Evolutionary conservation across 2,113 vertebrate genomes (phyloP).

Genomic region (Petroica traversi): DNA sequence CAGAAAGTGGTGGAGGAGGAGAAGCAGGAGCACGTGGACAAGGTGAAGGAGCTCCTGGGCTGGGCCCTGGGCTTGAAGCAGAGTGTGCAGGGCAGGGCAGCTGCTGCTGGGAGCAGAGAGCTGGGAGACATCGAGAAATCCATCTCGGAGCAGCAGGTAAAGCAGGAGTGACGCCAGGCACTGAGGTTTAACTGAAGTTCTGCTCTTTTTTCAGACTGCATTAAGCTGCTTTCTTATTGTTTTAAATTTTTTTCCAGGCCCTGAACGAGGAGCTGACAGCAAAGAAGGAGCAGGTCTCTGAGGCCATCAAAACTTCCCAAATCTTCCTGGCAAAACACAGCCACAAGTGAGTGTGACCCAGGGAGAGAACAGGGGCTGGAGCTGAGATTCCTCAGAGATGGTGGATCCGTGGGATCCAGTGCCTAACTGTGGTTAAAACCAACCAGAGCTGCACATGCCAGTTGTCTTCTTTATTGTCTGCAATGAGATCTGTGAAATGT

Average conservation of each 20-base stretch:
- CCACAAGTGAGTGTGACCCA: slow-evolving; percentile 84
- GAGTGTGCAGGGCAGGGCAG: slow-evolving; percentile 60
- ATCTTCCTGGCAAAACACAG: slow-evolving; percentile 94
- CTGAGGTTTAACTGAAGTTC: background rate
- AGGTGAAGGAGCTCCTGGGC: slow-evolving; percentile 88
- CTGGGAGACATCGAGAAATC: slow-evolving; percentile 81
- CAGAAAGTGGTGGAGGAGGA: slow-evolving; percentile 98
- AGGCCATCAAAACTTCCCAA: slow-evolving; percentile 89
- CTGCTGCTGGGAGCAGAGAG: slow-evolving; percentile 60
- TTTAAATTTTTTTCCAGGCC: slow-evolving; percentile 66
- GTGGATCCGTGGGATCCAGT: background rate
- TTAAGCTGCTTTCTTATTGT: background rate
- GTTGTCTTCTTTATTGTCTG: background rate
- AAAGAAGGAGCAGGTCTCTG: slow-evolving; percentile 88
- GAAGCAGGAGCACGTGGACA: slow-evolving; percentile 88
- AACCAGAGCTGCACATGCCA: rapidly evolving
- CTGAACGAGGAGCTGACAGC: slow-evolving; percentile 85
- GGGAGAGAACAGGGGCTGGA: too few relatives aligned
- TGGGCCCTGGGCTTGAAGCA: slow-evolving; percentile 86
- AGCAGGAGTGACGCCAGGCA: rapidly evolving
- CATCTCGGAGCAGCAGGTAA: slow-evolving; percentile 90
- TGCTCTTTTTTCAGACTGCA: background rate
- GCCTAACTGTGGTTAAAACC: background rate
- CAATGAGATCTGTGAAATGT: background rate
- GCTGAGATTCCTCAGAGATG: background rate